Evolutionary conservation across 2,113 vertebrate genomes (phyloP).

Genomic region (Zeus faber): DNA sequence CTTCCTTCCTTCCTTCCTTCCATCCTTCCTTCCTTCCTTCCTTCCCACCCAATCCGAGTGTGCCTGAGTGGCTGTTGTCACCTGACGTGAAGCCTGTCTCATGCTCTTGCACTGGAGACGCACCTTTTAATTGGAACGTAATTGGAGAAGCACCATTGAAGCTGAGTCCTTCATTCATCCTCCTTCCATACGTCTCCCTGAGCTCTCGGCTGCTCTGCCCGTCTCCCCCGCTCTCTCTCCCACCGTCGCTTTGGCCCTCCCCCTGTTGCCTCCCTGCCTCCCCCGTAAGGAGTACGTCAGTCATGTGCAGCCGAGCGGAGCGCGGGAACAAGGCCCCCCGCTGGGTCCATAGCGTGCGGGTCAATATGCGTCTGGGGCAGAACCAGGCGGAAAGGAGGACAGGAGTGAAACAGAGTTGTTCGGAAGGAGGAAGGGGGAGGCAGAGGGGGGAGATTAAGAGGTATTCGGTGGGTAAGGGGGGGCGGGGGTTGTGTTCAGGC

Average conservation of each 20-base stretch:
- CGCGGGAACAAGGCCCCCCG: constrained; percentile 73
- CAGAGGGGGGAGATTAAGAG: constrained; percentile 40
- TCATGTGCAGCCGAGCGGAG: constrained; percentile 72
- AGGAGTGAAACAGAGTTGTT: not conserved
- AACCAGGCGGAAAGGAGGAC: constrained; percentile 30
- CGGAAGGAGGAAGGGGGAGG: not conserved
- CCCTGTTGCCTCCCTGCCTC: constrained; percentile 13
- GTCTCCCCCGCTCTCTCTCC: constrained; percentile 8
- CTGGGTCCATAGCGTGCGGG: constrained; percentile 58
- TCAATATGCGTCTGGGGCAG: constrained; percentile 68
- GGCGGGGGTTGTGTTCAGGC: constrained; percentile 9
- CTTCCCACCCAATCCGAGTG: no score
- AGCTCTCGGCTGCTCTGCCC: constrained; percentile 16
- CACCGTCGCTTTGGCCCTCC: not conserved
- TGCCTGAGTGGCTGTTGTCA: constrained; percentile 16
- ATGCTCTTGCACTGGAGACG: constrained; percentile 41
- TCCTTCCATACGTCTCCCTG: constrained; percentile 23
- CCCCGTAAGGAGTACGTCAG: constrained; percentile 65
- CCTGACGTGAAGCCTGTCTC: constrained; percentile 32
- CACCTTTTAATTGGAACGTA: constrained; percentile 69
- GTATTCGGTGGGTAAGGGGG: not conserved
- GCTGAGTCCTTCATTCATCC: constrained; percentile 58
- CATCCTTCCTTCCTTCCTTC: no score
- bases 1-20: no score
- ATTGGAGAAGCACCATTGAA: constrained; percentile 70